Percentiles rank a stretch among this genome's conserved stretches.
phyloP scores from a whole-genome alignment of 2,113 vertebrate genomes.

The Melanerpes formicivorus region DNA sequence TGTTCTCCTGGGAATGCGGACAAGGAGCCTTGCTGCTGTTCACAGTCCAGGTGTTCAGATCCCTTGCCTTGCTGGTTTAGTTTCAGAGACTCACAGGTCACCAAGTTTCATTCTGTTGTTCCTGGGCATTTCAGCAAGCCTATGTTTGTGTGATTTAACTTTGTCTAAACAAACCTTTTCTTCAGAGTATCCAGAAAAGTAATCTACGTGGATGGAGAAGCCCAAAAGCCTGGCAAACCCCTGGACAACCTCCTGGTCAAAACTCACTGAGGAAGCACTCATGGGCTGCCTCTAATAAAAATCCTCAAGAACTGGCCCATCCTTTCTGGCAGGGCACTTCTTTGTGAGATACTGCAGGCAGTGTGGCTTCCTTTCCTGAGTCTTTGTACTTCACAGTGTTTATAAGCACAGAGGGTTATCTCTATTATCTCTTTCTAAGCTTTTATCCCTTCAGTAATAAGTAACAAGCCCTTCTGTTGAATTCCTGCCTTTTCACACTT shows the following conservation, averaged over 20 bases:
- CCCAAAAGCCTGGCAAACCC: not conserved
- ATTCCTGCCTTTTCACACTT: not conserved
- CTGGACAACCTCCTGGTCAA: not conserved
- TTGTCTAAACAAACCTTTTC: not conserved
- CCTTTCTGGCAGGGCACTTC: not conserved
- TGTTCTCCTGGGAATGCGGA: not conserved
- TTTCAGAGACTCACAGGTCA: not conserved
- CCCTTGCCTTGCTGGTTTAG: not conserved
- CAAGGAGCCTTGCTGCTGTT: not conserved
- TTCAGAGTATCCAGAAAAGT: slow-evolving; percentile 43
- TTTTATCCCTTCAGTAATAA: not conserved
- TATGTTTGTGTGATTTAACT: not conserved
- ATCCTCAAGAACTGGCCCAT: fast-evolving
- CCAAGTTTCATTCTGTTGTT: not conserved
- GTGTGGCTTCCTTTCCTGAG: not conserved
- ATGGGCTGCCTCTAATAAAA: not conserved
- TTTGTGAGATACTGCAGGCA: not conserved
- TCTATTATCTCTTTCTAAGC: not conserved
- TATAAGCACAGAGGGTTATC: not conserved
- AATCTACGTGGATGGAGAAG: not conserved
- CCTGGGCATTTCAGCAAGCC: not conserved
- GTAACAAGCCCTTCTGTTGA: not conserved
- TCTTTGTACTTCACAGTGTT: not conserved
- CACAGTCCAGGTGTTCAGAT: not conserved
- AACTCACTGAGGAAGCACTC: not conserved